Percentiles rank a stretch among this genome's conserved stretches.
Evolutionary conservation across 2,797 vertebrate species (phyloP).

Genomic region (Monodelphis domestica): DNA sequence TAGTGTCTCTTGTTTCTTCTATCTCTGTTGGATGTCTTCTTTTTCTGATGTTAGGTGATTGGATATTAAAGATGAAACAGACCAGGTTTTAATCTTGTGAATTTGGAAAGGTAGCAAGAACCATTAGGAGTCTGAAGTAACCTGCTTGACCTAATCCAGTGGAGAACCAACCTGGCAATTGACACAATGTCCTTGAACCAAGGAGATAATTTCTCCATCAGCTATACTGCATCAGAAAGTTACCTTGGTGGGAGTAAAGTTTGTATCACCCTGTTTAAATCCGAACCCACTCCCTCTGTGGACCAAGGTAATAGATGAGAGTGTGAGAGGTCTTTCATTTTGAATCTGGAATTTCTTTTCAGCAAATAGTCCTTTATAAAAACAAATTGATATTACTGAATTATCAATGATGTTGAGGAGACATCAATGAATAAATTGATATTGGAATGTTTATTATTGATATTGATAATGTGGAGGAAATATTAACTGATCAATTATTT

Average conservation of each 20-base stretch:
- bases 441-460: background rate
- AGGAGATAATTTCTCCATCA: background rate
- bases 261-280: background rate
- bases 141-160: background rate
- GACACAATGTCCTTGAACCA: background rate
- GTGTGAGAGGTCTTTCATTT: background rate
- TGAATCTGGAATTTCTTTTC: background rate
- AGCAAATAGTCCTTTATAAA: background rate
- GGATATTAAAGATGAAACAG: background rate
- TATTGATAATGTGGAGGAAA: background rate
- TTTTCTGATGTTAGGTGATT: background rate
- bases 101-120: background rate
- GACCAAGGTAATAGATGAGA: background rate
- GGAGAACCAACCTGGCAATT: background rate
- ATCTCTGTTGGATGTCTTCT: background rate
- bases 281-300: background rate
- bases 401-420: background rate
- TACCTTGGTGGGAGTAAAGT: background rate
- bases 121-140: background rate
- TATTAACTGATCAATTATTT: background rate
- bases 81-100: background rate
- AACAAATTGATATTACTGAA: background rate
- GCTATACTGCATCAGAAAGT: background rate
- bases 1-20: background rate
- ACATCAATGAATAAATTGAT: background rate